Evolutionary conservation across 2,113 vertebrate genomes (phyloP).

Genomic region (Corvus cornix): DNA sequence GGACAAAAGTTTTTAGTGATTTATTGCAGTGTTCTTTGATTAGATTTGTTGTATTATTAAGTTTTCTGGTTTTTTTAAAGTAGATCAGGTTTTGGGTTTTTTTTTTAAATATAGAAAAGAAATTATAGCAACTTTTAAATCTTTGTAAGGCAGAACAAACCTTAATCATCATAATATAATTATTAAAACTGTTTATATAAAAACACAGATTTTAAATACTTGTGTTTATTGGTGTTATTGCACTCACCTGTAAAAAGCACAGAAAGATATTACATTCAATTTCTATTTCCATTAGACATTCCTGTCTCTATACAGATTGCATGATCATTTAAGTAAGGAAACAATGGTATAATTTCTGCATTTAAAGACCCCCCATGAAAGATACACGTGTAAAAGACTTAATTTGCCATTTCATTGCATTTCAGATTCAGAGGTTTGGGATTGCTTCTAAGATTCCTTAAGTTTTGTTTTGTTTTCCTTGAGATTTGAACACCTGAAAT

Average conservation of each 20-base stretch:
- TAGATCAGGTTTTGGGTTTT: too few species aligned
- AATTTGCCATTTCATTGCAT: neutral
- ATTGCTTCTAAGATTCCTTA: neutral
- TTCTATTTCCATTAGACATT: neutral
- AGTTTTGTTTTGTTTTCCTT: neutral
- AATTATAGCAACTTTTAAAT: neutral
- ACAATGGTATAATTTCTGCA: neutral
- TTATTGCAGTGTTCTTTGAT: neutral
- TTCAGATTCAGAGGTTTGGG: neutral
- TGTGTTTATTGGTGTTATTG: neutral
- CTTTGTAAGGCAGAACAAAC: neutral
- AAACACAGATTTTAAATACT: neutral
- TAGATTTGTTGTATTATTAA: neutral
- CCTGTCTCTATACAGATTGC: neutral
- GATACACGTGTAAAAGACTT: accelerated
- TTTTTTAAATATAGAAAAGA: neutral
- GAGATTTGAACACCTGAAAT: neutral
- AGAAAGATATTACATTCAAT: neutral
- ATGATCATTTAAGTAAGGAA: neutral
- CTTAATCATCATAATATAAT: neutral
- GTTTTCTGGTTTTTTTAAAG: neutral
- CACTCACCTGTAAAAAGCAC: neutral
- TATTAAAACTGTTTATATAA: neutral
- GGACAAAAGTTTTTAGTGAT: neutral
- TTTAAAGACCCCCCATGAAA: neutral